phyloP scores from a whole-genome alignment of 2,797 vertebrate species.

The Tadarida brasiliensis region DNA sequence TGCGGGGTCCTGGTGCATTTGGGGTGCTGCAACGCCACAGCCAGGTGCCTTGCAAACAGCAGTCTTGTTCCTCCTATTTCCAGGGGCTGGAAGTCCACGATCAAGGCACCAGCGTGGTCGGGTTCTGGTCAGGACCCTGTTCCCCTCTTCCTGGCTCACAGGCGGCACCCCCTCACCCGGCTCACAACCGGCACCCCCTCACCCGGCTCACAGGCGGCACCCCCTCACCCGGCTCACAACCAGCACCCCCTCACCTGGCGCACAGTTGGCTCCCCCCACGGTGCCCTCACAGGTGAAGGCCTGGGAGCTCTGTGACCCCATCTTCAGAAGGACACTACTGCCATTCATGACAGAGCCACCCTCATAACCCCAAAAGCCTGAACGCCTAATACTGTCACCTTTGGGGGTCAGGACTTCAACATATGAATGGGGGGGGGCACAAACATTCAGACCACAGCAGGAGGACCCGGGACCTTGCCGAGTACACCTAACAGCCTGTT shows the following conservation, averaged over 20 bases:
- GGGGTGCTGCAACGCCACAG: not conserved
- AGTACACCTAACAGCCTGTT: not conserved
- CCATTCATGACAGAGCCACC: not conserved
- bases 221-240: too few species aligned
- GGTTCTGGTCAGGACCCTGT: not conserved
- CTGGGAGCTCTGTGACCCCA: not conserved
- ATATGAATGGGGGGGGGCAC: not conserved
- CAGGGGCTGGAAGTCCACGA: not conserved
- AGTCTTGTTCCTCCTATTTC: not conserved
- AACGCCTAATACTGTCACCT: not conserved
- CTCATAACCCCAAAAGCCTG: not conserved
- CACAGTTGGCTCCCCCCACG: not conserved
- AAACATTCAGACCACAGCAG: not conserved
- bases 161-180: not conserved
- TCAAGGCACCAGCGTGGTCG: not conserved
- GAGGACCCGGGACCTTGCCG: not conserved
- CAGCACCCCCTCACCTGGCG: too few species aligned
- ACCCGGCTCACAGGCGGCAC: not conserved
- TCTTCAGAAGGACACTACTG: not conserved
- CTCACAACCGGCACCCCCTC: not conserved
- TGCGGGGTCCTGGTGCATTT: not conserved
- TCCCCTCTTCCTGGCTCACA: not conserved
- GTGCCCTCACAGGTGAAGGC: not conserved
- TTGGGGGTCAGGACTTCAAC: not conserved
- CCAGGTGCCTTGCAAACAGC: not conserved